Percentiles rank a stretch among this genome's conserved stretches.
Conservation (phyloP, 2,797 vertebrate species). For the Melanotaenia trifasciata region DNA sequence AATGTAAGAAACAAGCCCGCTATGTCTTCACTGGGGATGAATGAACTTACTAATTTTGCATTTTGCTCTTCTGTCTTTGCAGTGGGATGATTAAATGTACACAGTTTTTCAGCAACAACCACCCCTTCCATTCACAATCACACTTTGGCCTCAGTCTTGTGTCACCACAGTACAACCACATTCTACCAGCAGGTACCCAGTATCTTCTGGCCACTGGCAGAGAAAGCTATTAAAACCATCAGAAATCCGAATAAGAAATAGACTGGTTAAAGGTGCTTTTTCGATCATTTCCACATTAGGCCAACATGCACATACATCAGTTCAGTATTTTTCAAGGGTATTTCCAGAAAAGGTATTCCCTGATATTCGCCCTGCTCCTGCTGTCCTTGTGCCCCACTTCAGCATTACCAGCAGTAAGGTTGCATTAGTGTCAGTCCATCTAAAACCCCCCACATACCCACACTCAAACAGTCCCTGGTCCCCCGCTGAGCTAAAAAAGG, state of each 20-base stretch:
- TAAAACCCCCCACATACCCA: slow-evolving; percentile 23
- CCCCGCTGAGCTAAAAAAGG: slow-evolving; percentile 67
- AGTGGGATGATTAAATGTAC: neutral
- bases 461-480: slow-evolving; percentile 32
- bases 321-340: slow-evolving; percentile 45
- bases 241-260: slow-evolving; percentile 24
- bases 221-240: slow-evolving; percentile 11
- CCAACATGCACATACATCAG: slow-evolving; percentile 34
- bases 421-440: slow-evolving; percentile 51
- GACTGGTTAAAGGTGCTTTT: slow-evolving; percentile 27
- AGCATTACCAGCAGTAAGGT: slow-evolving; percentile 41
- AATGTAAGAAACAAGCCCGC: neutral
- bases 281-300: slow-evolving; percentile 11
- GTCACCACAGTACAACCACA: neutral
- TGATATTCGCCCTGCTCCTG: slow-evolving; percentile 35
- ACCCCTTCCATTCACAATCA: slow-evolving; percentile 16
- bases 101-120: neutral
- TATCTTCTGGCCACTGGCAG: slow-evolving; percentile 6
- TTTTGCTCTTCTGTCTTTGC: neutral
- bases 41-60: neutral
- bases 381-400: slow-evolving; percentile 63
- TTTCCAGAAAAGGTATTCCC: slow-evolving; percentile 38
- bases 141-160: neutral
- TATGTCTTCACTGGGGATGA: neutral
- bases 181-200: slow-evolving; percentile 15